Evolutionary conservation across 2,888 invertebrate species (phyloP).

Genomic region (Dichetophora obliterata): DNA sequence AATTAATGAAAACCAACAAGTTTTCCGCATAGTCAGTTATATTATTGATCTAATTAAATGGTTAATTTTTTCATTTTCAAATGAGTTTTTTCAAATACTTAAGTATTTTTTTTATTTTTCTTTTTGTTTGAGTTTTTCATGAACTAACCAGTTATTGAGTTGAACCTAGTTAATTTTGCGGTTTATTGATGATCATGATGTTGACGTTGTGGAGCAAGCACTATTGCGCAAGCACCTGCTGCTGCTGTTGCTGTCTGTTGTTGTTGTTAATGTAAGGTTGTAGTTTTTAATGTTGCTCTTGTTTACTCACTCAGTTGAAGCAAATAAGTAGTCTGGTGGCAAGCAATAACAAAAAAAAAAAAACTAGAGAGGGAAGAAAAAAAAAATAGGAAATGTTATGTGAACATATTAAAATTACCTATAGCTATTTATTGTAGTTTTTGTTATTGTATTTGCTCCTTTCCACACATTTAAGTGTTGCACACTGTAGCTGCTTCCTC

Average conservation of each 20-base stretch:
- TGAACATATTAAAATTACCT: not conserved
- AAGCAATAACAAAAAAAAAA: not conserved
- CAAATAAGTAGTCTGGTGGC: not conserved
- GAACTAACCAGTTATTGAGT: not conserved
- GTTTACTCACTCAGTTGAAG: not conserved
- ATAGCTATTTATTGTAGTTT: not conserved
- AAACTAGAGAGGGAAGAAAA: not conserved
- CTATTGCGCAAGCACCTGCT: slow-evolving; percentile 9
- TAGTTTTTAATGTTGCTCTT: not conserved
- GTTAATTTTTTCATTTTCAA: no score
- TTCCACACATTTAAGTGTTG: no score
- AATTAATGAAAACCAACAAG: no score
- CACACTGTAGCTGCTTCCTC: no score
- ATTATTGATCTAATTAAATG: no score
- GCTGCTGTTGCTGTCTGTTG: not conserved
- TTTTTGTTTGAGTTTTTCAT: not conserved
- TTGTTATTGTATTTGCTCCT: not conserved
- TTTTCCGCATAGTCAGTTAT: no score
- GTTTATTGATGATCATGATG: not conserved
- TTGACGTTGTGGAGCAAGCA: not conserved
- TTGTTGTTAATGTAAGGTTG: not conserved
- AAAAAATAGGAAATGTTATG: slow-evolving; percentile 14
- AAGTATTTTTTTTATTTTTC: no score
- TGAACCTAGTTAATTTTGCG: not conserved
- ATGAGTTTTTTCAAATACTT: no score